These are phyloP conservation scores for Globodera rostochiensis DNA, from an alignment of 1,140 invertebrate genomes.

Conservation along the genomic window DNA sequence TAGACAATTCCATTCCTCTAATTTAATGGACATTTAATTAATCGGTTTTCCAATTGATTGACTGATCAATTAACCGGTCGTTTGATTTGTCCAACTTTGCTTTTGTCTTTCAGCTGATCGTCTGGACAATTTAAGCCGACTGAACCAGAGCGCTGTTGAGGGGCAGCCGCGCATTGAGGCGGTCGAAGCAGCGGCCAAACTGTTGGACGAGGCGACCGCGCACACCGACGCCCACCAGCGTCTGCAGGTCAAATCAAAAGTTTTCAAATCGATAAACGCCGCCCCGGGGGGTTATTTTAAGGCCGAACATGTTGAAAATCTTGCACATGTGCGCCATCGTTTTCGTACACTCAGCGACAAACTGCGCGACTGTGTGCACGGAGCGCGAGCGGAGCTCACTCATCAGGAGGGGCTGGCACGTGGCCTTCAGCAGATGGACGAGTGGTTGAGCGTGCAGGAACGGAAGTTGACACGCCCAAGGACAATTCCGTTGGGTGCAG, in stretches of 20 bases:
- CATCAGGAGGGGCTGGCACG: conserved; percentile 27
- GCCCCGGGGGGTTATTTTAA: not conserved
- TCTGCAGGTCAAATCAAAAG: not conserved
- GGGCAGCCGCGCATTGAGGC: conserved; percentile 31
- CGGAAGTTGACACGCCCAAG: conserved; percentile 11
- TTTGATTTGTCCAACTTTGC: not conserved
- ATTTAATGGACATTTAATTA: too few species aligned
- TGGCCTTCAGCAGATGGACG: conserved; percentile 21
- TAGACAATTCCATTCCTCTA: too few species aligned
- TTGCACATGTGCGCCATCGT: conserved; percentile 16
- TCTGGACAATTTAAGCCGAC: conserved; percentile 8
- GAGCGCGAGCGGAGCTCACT: conserved; percentile 35
- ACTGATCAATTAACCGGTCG: too few species aligned
- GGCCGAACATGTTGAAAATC: conserved; percentile 11
- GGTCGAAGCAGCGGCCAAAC: conserved; percentile 25
- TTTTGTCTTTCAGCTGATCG: conserved; percentile 13
- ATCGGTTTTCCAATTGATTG: too few species aligned
- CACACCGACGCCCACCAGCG: conserved; percentile 33
- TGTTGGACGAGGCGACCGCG: conserved; percentile 23
- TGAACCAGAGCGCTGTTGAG: conserved; percentile 26
- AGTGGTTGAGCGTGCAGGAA: conserved; percentile 29
- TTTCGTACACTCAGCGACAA: conserved; percentile 21
- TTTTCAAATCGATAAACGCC: not conserved
- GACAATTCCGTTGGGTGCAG: conserved; percentile 18
- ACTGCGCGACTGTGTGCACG: conserved; percentile 22